Base-by-base conservation (phyloP, 2,113 vertebrate genomes). In the Engystomops pustulosus region DNA sequence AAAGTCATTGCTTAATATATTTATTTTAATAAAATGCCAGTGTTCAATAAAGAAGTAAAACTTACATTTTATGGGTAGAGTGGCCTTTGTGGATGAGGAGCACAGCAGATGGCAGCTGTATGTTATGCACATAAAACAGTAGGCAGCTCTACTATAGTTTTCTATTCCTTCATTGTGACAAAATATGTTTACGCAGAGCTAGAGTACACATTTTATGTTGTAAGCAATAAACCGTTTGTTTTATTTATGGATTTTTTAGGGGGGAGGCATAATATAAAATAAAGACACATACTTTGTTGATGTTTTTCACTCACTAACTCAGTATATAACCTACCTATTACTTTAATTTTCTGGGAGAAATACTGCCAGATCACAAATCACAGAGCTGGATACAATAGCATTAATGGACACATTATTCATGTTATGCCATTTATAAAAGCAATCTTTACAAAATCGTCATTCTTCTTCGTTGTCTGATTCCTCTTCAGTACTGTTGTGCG, bases 31-130 rank as follows among this genome's bases (percentile, higher is more conserved):
- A 62, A 79, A 41, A 41, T 44, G n/a, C 36, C 32, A 38, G 44
- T 4, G 18, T n/a, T 65, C 38, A 67, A 67, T 79, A 67, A 79
- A 30, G 23, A 65, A 47, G 58, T 36, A 79, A 65, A 30, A 65
- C 38, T 47, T 79, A 15, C 25, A 67, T 67, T 67, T 79, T 67
- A 79, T 79, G 12, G 23, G 18, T 67, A 67, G 44, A 30, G 27
- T 67, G 77, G 55, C 36, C 58, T 79, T 79, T 65, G 77, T 67
- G 25, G 79, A 71, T 41, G 65, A 45, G 41, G n/a, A 71, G 45
- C 51, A 15, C 79, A 71, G 30, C 79, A 70, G 79, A 81, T 71
- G 79, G 79, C 34, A 36, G 45, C 32, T 71, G 79, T 71, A 81
- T 49, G 55, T 53, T 55, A 25, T 71, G 67, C 71, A 55, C 20